These are phyloP conservation scores for Calyptomena viridis DNA, from an alignment of 2,113 vertebrate genomes.

Conservation along the genomic window DNA sequence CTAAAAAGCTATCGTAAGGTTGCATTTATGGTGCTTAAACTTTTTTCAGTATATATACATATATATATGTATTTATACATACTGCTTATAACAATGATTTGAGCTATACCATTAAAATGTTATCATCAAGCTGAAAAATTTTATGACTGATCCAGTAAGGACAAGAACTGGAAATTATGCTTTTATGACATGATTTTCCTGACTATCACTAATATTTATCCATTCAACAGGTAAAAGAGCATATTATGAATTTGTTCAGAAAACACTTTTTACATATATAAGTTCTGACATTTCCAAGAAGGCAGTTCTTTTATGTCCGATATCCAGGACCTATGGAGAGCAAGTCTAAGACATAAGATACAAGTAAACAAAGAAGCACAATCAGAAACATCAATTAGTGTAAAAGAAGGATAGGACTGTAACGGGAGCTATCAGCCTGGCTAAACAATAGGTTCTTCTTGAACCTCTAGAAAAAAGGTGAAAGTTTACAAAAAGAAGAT, in stretches of 20 bases:
- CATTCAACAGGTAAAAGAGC: not conserved
- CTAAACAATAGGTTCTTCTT: not conserved
- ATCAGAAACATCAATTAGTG: not conserved
- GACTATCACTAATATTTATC: not conserved
- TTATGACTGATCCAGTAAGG: not conserved
- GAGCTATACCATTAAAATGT: not conserved
- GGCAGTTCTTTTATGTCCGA: not conserved
- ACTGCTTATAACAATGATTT: not conserved
- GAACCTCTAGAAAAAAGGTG: not conserved
- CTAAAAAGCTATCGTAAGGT: not conserved
- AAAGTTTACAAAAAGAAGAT: not conserved
- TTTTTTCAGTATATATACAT: not conserved
- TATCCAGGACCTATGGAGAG: not conserved
- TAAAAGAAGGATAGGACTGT: not conserved
- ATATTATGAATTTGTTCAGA: not conserved
- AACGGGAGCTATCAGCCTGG: not conserved
- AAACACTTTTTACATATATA: not conserved
- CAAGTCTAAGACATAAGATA: not conserved
- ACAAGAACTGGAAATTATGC: not conserved
- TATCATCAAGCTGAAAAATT: not conserved
- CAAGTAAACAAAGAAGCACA: not conserved
- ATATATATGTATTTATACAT: not conserved
- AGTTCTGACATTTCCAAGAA: not conserved
- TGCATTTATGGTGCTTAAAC: not conserved
- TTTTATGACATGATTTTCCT: not conserved